Evolutionary conservation across 1,140 invertebrate genomes (phyloP).

Genomic region (Cephus cinctus): DNA sequence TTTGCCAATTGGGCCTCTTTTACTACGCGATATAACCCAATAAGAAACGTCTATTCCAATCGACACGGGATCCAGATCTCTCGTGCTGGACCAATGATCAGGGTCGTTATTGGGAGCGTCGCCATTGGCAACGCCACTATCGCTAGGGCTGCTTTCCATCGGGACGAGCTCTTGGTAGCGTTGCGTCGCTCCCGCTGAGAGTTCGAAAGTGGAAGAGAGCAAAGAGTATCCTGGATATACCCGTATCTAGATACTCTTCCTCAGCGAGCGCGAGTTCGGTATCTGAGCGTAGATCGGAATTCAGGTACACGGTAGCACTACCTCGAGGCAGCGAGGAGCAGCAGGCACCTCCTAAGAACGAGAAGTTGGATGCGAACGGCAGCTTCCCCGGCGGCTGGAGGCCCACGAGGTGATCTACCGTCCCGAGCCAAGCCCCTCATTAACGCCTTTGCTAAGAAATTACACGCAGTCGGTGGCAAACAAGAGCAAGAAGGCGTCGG

Average conservation of each 20-base stretch:
- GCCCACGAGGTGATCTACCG: conserved; percentile 48
- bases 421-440: conserved; percentile 53
- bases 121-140: too few relatives aligned
- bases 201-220: too few relatives aligned
- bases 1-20: too few relatives aligned
- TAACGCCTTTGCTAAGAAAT: conserved; percentile 56
- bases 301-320: conserved; percentile 55
- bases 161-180: too few relatives aligned
- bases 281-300: conserved; percentile 54
- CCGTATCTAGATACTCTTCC: conserved; percentile 48
- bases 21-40: too few relatives aligned
- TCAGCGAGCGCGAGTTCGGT: conserved; percentile 37
- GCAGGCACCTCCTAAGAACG: too few relatives aligned
- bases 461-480: conserved; percentile 55
- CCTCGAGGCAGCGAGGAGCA: conserved; percentile 37
- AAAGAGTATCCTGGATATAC: conserved; percentile 46
- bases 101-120: too few relatives aligned
- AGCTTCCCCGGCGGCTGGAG: conserved; percentile 28
- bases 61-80: too few relatives aligned
- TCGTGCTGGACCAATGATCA: too few relatives aligned
- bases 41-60: too few relatives aligned
- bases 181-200: too few relatives aligned
- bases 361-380: conserved; percentile 33
- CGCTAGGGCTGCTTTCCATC: too few relatives aligned
- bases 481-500: conserved; percentile 53